A percentile compares a stretch with the other conserved stretches of the same genome.
Evolutionary conservation across 2,113 vertebrate species (phyloP).

Genomic region (Xenopus tropicalis): DNA sequence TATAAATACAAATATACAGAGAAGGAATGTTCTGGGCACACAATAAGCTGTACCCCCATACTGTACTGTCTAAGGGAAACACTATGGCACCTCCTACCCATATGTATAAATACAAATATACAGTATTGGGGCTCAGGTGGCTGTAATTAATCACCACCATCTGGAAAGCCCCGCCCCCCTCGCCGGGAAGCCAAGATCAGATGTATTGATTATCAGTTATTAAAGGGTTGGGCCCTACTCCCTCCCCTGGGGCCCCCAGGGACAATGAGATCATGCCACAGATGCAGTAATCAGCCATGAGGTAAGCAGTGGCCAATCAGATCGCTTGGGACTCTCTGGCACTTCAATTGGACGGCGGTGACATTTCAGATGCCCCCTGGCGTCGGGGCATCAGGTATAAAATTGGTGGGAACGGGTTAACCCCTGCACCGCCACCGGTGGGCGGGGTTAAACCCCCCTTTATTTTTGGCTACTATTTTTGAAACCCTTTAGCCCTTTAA

Average conservation of each 20-base stretch:
- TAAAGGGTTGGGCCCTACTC: conserved; percentile 5
- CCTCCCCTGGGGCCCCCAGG: conserved; percentile 8
- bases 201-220: conserved; percentile 38
- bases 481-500: too few species aligned
- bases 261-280: conserved; percentile 34
- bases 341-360: too few species aligned
- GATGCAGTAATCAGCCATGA: conserved; percentile 21
- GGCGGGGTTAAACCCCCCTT: neutral
- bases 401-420: neutral
- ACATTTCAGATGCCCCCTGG: too few species aligned
- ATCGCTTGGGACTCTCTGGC: neutral
- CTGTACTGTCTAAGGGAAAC: too few species aligned
- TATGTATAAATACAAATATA: too few species aligned
- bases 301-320: conserved; percentile 31
- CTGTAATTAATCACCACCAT: conserved; percentile 18
- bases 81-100: too few species aligned
- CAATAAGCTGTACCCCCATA: too few species aligned
- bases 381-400: too few species aligned
- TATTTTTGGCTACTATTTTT: neutral
- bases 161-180: neutral
- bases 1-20: too few species aligned
- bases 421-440: neutral
- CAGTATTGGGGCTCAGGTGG: conserved; percentile 25
- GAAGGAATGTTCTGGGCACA: too few species aligned
- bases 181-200: neutral